Percentiles rank a stretch among this genome's conserved stretches.
Evolutionary conservation across 37 sponge, comb jelly and placozoan genomes (phyloP).

Genomic region (Hexactinellida sp.): DNA sequence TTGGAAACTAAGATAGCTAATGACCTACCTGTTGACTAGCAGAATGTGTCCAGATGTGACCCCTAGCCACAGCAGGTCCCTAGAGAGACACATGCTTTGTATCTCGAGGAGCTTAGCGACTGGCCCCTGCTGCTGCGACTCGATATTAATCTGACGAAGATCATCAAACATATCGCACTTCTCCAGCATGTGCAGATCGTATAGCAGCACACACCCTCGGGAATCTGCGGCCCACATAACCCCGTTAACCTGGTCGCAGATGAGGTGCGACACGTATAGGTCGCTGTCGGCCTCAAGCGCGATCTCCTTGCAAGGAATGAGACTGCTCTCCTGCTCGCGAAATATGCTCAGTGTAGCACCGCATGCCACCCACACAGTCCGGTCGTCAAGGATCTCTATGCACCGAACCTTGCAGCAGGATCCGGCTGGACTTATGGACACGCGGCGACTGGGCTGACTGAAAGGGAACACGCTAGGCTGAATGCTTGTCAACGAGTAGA

Average conservation of each 20-base stretch:
- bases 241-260: neutral
- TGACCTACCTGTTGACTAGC: neutral
- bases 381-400: neutral
- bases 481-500: neutral
- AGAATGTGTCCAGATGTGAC: neutral
- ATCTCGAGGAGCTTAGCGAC: neutral
- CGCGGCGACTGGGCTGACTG: neutral
- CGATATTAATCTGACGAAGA: neutral
- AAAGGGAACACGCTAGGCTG: neutral
- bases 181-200: neutral
- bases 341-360: neutral
- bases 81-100: neutral
- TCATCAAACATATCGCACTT: neutral
- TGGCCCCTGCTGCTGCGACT: neutral
- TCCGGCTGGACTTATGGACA: neutral
- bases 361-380: neutral
- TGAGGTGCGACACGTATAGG: neutral
- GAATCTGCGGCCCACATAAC: conserved; percentile 2
- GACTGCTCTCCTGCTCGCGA: neutral
- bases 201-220: neutral
- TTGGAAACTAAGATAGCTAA: too few species aligned
- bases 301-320: neutral
- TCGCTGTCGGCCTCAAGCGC: neutral
- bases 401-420: neutral
- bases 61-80: neutral